Conservation (phyloP, 1,140 invertebrate species). For the Idris sp. region DNA sequence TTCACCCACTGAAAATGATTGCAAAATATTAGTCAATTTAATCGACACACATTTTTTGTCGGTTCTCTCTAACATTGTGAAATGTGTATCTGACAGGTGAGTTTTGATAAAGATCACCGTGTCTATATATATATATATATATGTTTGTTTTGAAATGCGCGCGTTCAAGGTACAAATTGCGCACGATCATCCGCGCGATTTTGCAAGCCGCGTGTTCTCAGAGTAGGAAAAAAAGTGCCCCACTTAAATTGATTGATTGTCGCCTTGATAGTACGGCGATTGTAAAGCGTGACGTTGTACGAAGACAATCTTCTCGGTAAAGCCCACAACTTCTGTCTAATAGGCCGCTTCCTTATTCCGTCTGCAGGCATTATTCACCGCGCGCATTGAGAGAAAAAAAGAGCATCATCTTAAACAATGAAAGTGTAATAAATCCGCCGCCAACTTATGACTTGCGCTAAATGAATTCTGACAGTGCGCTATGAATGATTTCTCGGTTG, state of each 20-base stretch:
- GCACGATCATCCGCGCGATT: conserved; percentile 6
- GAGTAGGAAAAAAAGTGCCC: conserved; percentile 17
- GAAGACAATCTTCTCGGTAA: too few relatives aligned
- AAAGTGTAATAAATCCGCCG: conserved; percentile 43
- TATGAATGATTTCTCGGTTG: conserved; percentile 42
- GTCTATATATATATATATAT: too few relatives aligned
- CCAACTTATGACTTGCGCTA: conserved; percentile 30
- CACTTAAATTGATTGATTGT: conserved; percentile 46
- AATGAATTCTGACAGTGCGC: conserved; percentile 45
- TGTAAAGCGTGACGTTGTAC: conserved; percentile 47
- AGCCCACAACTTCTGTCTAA: conserved; percentile 66
- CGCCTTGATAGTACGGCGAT: conserved; percentile 23
- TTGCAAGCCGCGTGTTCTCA: conserved; percentile 9
- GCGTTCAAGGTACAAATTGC: background rate
- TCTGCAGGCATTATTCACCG: conserved; percentile 72
- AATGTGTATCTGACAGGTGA: too few relatives aligned
- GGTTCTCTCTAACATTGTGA: too few relatives aligned
- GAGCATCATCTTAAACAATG: conserved; percentile 41
- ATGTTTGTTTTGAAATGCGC: background rate
- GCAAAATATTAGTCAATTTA: too few relatives aligned
- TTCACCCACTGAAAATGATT: too few relatives aligned
- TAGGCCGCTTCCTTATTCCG: conserved; percentile 74
- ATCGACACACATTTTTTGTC: too few relatives aligned
- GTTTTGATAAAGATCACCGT: too few relatives aligned
- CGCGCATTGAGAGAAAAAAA: conserved; percentile 50